Evolutionary conservation across 2,888 invertebrate species (phyloP).

Genomic region (Drosophila heteroneura): DNA sequence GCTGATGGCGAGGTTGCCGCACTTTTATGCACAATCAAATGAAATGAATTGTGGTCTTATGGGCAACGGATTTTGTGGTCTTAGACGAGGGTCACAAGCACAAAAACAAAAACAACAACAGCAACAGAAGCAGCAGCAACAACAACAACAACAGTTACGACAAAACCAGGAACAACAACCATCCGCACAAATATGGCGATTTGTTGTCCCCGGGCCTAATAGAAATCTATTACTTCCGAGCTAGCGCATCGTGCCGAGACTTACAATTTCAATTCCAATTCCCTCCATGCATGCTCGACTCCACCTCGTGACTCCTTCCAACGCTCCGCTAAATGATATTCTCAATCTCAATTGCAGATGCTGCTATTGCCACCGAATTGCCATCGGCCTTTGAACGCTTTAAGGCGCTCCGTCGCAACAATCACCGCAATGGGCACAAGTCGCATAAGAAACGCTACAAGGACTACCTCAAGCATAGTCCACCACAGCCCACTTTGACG

Average conservation of each 20-base stretch:
- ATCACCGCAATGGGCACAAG: constrained; percentile 82
- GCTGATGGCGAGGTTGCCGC: constrained; percentile 34
- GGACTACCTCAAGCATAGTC: constrained; percentile 73
- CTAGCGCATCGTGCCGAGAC: constrained; percentile 65
- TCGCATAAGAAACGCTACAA: constrained; percentile 84
- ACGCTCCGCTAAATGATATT: background rate
- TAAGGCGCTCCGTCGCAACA: constrained; percentile 79
- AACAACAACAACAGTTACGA: constrained; percentile 24
- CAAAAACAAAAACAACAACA: constrained; percentile 18
- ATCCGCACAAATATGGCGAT: constrained; percentile 46
- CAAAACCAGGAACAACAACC: background rate
- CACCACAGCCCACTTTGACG: constrained; percentile 18
- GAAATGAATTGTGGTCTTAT: constrained; percentile 63
- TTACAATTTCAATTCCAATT: constrained; percentile 42
- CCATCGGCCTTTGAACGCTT: constrained; percentile 81
- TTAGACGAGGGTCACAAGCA: constrained; percentile 45
- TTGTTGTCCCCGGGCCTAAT: constrained; percentile 62
- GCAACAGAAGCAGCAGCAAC: background rate
- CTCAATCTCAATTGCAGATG: constrained; percentile 40
- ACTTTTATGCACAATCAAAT: constrained; percentile 61
- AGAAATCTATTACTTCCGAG: constrained; percentile 75
- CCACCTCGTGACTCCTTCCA: background rate
- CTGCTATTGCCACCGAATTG: constrained; percentile 24
- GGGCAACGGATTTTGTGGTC: constrained; percentile 61
- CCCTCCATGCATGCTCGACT: constrained; percentile 10